Conservation (phyloP, 1,140 invertebrate genomes). For the Drosophila yakuba region DNA sequence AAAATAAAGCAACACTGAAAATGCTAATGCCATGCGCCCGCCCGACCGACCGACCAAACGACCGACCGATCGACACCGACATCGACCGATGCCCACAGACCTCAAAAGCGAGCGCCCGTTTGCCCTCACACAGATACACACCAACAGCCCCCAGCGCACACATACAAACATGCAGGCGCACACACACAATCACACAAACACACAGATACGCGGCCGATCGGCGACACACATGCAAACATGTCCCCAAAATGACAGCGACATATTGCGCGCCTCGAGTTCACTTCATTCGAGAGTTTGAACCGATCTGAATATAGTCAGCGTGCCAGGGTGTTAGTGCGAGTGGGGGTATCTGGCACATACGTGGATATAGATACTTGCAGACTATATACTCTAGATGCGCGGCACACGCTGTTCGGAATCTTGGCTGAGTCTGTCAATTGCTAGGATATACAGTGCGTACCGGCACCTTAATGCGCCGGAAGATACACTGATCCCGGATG, state of each 20-base stretch:
- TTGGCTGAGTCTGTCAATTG: conserved; percentile 8
- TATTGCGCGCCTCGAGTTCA: conserved; percentile 51
- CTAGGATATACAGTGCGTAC: conserved; percentile 20
- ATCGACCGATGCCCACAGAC: conserved; percentile 51
- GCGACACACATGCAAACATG: conserved; percentile 16
- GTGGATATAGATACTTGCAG: conserved; percentile 23
- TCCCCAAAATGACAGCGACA: conserved; percentile 53
- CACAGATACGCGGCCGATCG: conserved; percentile 13
- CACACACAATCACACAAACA: conserved; percentile 1
- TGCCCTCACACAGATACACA: conserved; percentile 42
- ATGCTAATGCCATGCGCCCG: conserved; percentile 50
- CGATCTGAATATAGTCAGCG: conserved; percentile 47
- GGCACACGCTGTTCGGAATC: conserved; percentile 30
- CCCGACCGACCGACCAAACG: conserved; percentile 37
- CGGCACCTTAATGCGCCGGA: neutral
- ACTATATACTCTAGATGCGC: conserved; percentile 25
- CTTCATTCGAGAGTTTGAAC: conserved; percentile 45
- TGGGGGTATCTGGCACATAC: conserved; percentile 18
- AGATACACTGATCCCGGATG: neutral
- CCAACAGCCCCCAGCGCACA: too few relatives aligned
- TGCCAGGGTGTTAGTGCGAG: conserved; percentile 10
- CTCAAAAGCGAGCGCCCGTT: conserved; percentile 52
- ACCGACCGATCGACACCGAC: conserved; percentile 55
- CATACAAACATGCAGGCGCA: conserved; percentile 8
- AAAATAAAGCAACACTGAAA: conserved; percentile 63